Percentiles rank a stretch among this genome's conserved stretches.
Evolutionary conservation across 2,113 vertebrate species (phyloP).

Genomic region (Butastur rufipennis): DNA sequence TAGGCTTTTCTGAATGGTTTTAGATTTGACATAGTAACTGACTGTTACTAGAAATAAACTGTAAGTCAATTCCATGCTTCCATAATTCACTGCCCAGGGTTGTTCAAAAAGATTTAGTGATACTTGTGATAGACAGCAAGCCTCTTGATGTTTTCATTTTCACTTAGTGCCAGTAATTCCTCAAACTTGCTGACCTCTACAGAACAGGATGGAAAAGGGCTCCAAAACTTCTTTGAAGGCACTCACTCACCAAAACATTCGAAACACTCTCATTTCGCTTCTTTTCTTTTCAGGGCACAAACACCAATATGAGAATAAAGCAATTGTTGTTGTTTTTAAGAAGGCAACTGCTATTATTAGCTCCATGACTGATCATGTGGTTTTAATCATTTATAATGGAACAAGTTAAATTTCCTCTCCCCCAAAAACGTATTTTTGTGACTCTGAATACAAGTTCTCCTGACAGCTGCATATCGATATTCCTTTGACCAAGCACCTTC

Average conservation of each 20-base stretch:
- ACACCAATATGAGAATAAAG: neutral
- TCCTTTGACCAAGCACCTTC: neutral
- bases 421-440: neutral
- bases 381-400: constrained; percentile 3
- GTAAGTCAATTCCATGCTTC: constrained; percentile 82
- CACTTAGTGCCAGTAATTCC: constrained; percentile 66
- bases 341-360: neutral
- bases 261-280: neutral
- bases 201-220: constrained; percentile 47
- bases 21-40: constrained; percentile 83
- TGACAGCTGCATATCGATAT: constrained; percentile 37
- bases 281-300: constrained; percentile 1
- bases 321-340: neutral
- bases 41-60: constrained; percentile 83
- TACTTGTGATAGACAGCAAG: constrained; percentile 76
- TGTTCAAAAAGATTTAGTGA: constrained; percentile 81
- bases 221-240: constrained; percentile 58
- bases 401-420: neutral
- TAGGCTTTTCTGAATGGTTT: constrained; percentile 79
- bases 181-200: constrained; percentile 72
- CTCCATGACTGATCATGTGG: neutral
- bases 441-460: neutral
- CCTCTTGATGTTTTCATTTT: constrained; percentile 71
- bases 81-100: constrained; percentile 80
- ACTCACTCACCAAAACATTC: constrained; percentile 4